phyloP scores from a whole-genome alignment of 2,113 vertebrate genomes.

The Bubo blakistoni region DNA sequence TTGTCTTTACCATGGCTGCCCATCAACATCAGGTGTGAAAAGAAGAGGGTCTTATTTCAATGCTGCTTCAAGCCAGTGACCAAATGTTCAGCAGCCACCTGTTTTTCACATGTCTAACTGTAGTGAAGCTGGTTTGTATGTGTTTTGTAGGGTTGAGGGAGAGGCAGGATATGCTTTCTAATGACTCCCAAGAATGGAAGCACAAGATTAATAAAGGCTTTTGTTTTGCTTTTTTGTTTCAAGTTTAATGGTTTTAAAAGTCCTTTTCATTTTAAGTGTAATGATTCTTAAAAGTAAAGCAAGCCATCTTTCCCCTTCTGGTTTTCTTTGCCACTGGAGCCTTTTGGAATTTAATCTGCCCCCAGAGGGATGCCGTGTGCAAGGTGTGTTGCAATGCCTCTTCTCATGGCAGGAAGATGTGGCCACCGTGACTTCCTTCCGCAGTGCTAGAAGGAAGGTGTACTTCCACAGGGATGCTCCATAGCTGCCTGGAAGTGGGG shows the following conservation, averaged over 20 bases:
- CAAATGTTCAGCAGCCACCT: not conserved
- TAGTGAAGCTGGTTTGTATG: not conserved
- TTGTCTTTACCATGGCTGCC: not conserved
- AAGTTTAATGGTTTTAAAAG: not conserved
- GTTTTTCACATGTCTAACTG: not conserved
- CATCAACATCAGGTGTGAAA: not conserved
- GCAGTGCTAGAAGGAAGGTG: not conserved
- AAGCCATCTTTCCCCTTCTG: not conserved
- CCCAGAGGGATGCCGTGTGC: not conserved
- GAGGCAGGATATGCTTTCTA: not conserved
- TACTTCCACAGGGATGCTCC: not conserved
- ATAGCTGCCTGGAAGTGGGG: not conserved
- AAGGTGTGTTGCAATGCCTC: not conserved
- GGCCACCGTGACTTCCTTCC: rapidly evolving
- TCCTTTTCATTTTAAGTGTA: not conserved
- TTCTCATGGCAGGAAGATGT: not conserved
- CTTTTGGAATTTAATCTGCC: not conserved
- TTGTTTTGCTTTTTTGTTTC: not conserved
- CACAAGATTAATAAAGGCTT: not conserved
- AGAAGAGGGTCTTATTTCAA: not conserved
- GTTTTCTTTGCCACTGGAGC: not conserved
- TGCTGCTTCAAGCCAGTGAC: not conserved
- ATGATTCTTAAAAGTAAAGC: not conserved
- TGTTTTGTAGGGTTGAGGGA: not conserved
- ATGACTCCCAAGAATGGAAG: not conserved